Conservation (phyloP, 2,113 vertebrate genomes). For the Gnathochromis pfefferi region DNA sequence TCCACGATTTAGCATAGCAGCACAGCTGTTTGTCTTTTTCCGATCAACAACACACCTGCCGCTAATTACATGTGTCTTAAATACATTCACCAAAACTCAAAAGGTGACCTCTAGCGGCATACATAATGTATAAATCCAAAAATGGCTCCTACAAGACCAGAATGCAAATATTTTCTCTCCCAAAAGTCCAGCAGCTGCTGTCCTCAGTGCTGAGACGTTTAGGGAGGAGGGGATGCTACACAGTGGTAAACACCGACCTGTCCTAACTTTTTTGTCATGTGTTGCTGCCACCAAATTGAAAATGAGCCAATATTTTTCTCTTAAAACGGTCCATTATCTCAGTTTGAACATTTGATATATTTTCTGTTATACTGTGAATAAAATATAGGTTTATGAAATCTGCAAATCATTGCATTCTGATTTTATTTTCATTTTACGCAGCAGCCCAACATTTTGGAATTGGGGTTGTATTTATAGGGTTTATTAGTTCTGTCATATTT, state of each 20-base stretch:
- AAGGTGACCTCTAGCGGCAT: background rate
- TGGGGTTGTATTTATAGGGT: background rate
- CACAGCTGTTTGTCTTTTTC: background rate
- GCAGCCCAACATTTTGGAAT: background rate
- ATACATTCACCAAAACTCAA: background rate
- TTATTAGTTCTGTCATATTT: background rate
- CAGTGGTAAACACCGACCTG: background rate
- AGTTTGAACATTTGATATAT: background rate
- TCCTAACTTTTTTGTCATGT: background rate
- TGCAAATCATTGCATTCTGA: background rate
- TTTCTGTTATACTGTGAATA: background rate
- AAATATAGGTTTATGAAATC: background rate
- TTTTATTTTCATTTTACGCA: background rate
- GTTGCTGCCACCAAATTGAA: background rate
- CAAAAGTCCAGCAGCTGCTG: background rate
- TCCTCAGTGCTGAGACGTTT: background rate
- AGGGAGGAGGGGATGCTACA: background rate
- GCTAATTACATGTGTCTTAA: background rate
- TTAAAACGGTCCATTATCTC: background rate
- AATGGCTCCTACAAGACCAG: background rate
- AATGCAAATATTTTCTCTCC: background rate
- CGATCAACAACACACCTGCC: background rate
- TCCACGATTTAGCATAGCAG: background rate
- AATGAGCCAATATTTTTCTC: background rate
- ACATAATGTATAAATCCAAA: background rate